Evolutionary conservation across 2,888 invertebrate species (phyloP).

Genomic region (Platycnemis pennipes): DNA sequence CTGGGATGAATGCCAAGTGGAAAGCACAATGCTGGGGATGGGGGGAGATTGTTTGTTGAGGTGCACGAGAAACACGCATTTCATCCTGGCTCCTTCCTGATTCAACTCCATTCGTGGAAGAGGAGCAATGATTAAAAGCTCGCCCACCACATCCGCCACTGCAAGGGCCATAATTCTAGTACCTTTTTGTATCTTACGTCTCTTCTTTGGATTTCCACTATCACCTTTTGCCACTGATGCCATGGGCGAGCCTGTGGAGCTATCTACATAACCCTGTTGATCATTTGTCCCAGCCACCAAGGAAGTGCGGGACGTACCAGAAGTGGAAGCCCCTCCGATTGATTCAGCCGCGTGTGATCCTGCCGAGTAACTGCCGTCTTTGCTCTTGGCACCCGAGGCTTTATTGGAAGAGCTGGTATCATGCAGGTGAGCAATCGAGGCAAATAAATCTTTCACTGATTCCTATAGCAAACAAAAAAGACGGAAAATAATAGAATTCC

Average conservation of each 20-base stretch:
- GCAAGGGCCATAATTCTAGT: neutral
- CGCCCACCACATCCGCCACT: neutral
- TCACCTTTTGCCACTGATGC: neutral
- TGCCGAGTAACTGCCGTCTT: neutral
- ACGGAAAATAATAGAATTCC: neutral
- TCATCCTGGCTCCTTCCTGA: neutral
- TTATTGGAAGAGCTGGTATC: constrained; percentile 75
- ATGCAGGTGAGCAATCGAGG: constrained; percentile 92
- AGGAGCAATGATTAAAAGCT: too few relatives aligned
- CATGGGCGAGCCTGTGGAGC: constrained; percentile 81
- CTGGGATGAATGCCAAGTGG: too few relatives aligned
- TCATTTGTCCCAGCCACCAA: constrained; percentile 80
- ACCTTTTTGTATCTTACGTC: constrained; percentile 51
- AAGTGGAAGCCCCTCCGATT: constrained; percentile 13
- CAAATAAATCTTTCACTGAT: constrained; percentile 92
- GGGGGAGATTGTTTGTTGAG: too few relatives aligned
- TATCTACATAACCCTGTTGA: constrained; percentile 81
- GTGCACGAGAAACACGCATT: too few relatives aligned
- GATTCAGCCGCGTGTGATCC: neutral
- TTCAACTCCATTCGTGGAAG: too few relatives aligned
- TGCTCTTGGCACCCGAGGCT: neutral
- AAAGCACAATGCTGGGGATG: too few relatives aligned
- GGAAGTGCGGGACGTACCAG: constrained; percentile 77
- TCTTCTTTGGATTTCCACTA: constrained; percentile 32
- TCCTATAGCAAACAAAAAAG: constrained; percentile 79